Conservation (phyloP, 2,113 vertebrate genomes). For the Cervus canadensis region DNA sequence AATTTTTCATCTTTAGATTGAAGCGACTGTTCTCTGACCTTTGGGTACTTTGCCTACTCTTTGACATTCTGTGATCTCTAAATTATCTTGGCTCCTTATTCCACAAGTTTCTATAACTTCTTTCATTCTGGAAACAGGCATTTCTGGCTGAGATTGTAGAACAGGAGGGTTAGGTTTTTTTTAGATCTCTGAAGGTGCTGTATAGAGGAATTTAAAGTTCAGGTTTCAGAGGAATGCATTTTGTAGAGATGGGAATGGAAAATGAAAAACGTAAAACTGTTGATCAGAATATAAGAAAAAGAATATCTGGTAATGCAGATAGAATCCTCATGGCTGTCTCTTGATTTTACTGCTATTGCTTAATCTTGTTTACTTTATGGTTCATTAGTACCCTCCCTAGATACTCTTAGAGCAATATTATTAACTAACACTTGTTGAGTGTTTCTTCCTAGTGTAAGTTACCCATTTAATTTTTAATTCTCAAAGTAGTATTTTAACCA, state of each 20-base stretch:
- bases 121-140: background rate
- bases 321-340: background rate
- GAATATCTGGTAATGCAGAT: background rate
- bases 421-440: background rate
- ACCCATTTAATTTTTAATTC: slow-evolving; percentile 46
- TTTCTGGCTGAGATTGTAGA: slow-evolving; percentile 5
- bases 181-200: background rate
- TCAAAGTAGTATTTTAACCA: slow-evolving; percentile 40
- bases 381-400: background rate
- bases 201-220: slow-evolving; percentile 41
- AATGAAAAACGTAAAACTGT: background rate
- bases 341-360: slow-evolving; percentile 8
- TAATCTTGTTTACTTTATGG: background rate
- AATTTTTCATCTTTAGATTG: slow-evolving; percentile 22
- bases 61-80: background rate
- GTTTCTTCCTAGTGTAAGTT: slow-evolving; percentile 30
- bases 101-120: background rate
- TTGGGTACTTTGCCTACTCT: background rate
- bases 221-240: background rate
- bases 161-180: background rate
- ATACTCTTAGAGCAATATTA: background rate
- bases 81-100: slow-evolving; percentile 20
- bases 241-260: background rate
- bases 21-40: background rate
- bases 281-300: background rate